These are phyloP conservation scores for Ascidia mentula DNA, from an alignment of 23 tunicate genomes.

Conservation along the genomic window DNA sequence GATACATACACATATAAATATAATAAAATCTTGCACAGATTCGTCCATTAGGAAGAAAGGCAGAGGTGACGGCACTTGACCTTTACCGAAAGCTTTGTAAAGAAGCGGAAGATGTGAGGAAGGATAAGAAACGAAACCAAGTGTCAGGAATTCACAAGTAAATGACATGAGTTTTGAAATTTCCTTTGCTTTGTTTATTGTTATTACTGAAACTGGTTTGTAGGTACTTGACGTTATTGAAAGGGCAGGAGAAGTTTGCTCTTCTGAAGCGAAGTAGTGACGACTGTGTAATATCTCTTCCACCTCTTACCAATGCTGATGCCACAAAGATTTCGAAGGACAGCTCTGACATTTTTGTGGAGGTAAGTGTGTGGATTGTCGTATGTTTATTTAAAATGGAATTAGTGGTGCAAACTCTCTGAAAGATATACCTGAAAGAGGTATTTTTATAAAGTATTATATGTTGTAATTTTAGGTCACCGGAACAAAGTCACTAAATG, in stretches of 20 bases:
- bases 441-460: no score
- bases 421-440: no score
- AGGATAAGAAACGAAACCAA: conserved; percentile 82
- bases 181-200: no score
- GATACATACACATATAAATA: no score
- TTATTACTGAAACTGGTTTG: no score
- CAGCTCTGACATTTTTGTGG: conserved; percentile 55
- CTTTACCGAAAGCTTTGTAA: conserved; percentile 46
- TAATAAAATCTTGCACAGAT: no score
- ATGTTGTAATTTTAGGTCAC: conserved; percentile 37
- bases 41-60: conserved; percentile 65
- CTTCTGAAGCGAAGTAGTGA: conserved; percentile 42
- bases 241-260: conserved; percentile 72
- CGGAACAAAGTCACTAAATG: conserved; percentile 60
- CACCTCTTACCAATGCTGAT: conserved; percentile 85
- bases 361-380: conserved; percentile 33
- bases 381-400: no score
- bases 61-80: conserved; percentile 42
- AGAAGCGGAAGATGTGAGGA: conserved; percentile 77
- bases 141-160: conserved; percentile 86
- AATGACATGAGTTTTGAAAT: background rate
- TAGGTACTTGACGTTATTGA: conserved; percentile 74
- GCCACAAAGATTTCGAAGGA: conserved; percentile 49
- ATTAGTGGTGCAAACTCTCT: no score
- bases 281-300: conserved; percentile 79